phyloP scores from a whole-genome alignment of 2,797 vertebrate species.

The Acipenser transmontanus region DNA sequence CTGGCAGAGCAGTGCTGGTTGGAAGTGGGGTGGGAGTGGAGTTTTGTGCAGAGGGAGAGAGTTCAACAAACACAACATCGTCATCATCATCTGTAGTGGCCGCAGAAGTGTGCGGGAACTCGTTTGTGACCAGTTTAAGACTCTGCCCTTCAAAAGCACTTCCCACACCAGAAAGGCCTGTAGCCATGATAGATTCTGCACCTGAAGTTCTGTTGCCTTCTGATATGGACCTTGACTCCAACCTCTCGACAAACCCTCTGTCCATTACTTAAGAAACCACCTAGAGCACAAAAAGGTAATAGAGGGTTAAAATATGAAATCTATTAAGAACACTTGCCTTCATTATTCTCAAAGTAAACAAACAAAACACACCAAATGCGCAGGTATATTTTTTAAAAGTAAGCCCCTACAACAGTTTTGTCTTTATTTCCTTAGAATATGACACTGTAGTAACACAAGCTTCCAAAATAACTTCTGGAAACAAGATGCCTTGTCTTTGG shows the following conservation, averaged over 20 bases:
- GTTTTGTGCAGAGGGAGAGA: conserved; percentile 54
- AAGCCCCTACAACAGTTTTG: too few relatives aligned
- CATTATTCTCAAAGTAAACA: too few relatives aligned
- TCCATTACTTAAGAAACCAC: conserved; percentile 82
- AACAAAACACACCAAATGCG: too few relatives aligned
- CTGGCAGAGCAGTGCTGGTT: conserved; percentile 36
- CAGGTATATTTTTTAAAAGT: too few relatives aligned
- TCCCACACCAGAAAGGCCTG: conserved; percentile 72
- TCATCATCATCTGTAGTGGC: conserved; percentile 67
- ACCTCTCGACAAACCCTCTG: conserved; percentile 60
- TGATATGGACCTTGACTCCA: conserved; percentile 58
- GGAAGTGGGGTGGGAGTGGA: conserved; percentile 35
- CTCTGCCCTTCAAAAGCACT: conserved; percentile 64
- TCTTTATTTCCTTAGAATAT: too few relatives aligned
- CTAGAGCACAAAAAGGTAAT: conserved; percentile 40
- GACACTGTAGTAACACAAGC: too few relatives aligned
- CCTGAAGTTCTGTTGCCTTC: conserved; percentile 35
- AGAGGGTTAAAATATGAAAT: not conserved
- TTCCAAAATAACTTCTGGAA: too few relatives aligned
- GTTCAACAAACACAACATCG: conserved; percentile 88
- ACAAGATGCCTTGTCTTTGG: too few relatives aligned
- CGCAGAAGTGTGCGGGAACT: conserved; percentile 46
- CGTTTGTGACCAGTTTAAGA: conserved; percentile 60
- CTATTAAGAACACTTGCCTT: too few relatives aligned
- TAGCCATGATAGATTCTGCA: conserved; percentile 72